phyloP scores from a whole-genome alignment of 1,140 invertebrate genomes.

The Dreissena rostriformis region DNA sequence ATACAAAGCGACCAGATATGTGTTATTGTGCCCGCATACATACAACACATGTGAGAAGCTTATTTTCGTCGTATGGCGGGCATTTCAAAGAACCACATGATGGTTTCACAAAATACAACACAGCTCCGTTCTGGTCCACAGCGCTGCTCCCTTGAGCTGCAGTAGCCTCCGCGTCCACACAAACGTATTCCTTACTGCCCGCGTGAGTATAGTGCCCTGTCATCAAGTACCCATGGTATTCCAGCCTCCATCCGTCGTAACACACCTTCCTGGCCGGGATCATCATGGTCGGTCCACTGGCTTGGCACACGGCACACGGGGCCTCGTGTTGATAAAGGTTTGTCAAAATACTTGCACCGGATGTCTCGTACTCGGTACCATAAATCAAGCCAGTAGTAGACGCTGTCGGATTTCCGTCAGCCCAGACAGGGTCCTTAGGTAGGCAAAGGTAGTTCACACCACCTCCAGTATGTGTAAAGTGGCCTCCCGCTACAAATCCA shows the following conservation, averaged over 20 bases:
- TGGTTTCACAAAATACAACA: background rate
- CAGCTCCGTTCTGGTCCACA: background rate
- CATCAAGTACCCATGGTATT: constrained; percentile 56
- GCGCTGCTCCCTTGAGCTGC: background rate
- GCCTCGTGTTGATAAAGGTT: constrained; percentile 5
- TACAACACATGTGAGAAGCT: background rate
- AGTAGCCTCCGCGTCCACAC: constrained; percentile 13
- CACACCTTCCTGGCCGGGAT: constrained; percentile 61
- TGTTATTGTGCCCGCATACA: background rate
- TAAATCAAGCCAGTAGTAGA: background rate
- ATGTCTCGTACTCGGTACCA: constrained; percentile 32
- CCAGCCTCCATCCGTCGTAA: constrained; percentile 58
- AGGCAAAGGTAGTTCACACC: constrained; percentile 32
- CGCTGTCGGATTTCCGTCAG: background rate
- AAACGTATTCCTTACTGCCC: constrained; percentile 8
- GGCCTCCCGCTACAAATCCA: constrained; percentile 1
- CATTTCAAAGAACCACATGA: background rate
- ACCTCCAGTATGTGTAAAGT: constrained; percentile 1
- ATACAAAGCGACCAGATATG: too few species aligned
- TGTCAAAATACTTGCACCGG: background rate
- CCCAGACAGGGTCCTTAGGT: constrained; percentile 20
- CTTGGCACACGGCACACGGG: constrained; percentile 57
- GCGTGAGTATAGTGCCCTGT: background rate
- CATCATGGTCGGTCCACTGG: constrained; percentile 53
- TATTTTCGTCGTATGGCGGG: background rate